phyloP scores from a whole-genome alignment of 2,113 vertebrate species.

The Clupea harengus region DNA sequence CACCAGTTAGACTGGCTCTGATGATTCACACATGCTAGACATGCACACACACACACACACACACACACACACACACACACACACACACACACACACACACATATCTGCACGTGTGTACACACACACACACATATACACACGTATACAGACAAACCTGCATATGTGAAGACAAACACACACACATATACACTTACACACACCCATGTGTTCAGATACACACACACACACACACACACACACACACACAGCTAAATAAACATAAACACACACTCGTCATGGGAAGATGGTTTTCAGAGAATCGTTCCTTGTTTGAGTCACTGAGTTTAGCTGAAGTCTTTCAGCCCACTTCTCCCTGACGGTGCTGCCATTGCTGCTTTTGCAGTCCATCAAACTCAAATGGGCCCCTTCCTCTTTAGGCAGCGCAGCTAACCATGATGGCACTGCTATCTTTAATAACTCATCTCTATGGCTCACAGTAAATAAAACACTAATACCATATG shows the following conservation, averaged over 20 bases:
- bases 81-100: conserved; percentile 2
- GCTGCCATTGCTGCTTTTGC: too few relatives aligned
- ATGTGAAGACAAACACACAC: background rate
- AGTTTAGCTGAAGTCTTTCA: too few relatives aligned
- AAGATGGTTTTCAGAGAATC: background rate
- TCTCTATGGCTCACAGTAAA: too few relatives aligned
- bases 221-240: background rate
- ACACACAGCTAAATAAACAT: background rate
- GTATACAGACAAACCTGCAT: background rate
- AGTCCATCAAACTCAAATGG: too few relatives aligned
- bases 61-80: background rate
- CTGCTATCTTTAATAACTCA: background rate
- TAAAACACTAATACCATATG: too few relatives aligned
- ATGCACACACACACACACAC: background rate
- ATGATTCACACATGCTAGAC: background rate
- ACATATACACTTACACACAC: background rate
- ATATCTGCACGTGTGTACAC: background rate
- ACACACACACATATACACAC: background rate
- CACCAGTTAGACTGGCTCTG: conserved; percentile 63
- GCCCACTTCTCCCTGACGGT: too few relatives aligned
- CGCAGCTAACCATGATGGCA: background rate
- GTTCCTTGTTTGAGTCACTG: too few relatives aligned
- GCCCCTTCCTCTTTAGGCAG: too few relatives aligned
- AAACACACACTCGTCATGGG: conserved; percentile 7
- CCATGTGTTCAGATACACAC: background rate